Evolutionary conservation across 2,797 vertebrate genomes (phyloP).

Genomic region (Amphiprion clarkii): DNA sequence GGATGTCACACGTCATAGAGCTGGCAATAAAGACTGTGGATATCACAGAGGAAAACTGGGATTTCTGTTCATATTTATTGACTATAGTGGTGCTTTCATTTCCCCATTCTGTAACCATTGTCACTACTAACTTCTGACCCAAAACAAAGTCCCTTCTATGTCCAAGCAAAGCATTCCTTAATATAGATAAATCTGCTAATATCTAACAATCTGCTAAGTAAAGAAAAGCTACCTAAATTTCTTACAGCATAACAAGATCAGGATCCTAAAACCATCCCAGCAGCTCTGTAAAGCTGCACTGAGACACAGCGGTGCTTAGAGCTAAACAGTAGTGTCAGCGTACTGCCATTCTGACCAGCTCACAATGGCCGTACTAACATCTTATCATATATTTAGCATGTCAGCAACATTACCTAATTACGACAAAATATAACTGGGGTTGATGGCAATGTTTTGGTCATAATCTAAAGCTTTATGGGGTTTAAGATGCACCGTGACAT

Average conservation of each 20-base stretch:
- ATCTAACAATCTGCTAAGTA: neutral
- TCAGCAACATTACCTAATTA: too few relatives aligned
- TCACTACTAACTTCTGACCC: neutral
- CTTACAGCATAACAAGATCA: neutral
- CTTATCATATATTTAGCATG: too few relatives aligned
- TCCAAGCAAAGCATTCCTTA: neutral
- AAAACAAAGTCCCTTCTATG: neutral
- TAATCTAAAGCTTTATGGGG: too few relatives aligned
- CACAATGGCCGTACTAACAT: too few relatives aligned
- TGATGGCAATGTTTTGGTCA: too few relatives aligned
- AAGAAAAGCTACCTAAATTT: neutral
- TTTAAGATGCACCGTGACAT: too few relatives aligned
- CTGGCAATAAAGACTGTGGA: neutral
- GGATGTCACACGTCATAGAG: constrained; percentile 14
- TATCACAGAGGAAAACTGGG: neutral
- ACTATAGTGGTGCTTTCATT: neutral
- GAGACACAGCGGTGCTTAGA: too few relatives aligned
- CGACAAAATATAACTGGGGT: too few relatives aligned
- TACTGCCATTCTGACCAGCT: too few relatives aligned
- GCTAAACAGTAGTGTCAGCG: too few relatives aligned
- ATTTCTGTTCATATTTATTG: neutral
- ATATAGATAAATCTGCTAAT: neutral
- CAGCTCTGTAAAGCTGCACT: too few relatives aligned
- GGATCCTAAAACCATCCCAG: too few relatives aligned
- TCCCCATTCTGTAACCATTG: neutral